Percentiles rank a stretch among this genome's conserved stretches.
Conservation (phyloP, 2,888 invertebrate genomes). For the Scrobipalpa atriplicella region DNA sequence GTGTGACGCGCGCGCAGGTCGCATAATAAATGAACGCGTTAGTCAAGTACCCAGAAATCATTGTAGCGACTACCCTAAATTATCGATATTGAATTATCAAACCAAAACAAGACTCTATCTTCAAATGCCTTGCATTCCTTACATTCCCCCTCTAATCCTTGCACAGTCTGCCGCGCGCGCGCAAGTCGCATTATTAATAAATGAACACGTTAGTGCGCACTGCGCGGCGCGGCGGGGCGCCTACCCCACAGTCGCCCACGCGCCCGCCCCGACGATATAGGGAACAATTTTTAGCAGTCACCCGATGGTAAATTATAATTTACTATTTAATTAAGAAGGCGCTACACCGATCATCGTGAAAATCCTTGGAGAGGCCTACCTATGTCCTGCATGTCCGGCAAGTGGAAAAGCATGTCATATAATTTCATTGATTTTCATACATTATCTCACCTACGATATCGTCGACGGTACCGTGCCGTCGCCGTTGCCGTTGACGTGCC, state of each 20-base stretch:
- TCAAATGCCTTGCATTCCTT: neutral
- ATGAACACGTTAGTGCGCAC: constrained; percentile 66
- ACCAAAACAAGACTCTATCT: neutral
- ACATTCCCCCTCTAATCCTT: constrained; percentile 32
- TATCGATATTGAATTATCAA: neutral
- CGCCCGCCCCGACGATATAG: constrained; percentile 43
- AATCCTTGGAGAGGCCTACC: too few species aligned
- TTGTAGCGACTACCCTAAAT: neutral
- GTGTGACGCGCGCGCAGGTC: constrained; percentile 42
- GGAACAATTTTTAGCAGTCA: neutral
- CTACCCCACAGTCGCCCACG: constrained; percentile 60
- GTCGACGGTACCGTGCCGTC: too few species aligned
- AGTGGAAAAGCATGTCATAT: too few species aligned
- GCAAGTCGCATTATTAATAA: constrained; percentile 61
- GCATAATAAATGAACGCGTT: neutral
- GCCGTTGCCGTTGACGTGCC: too few species aligned
- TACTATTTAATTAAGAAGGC: too few species aligned
- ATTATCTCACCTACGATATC: too few species aligned
- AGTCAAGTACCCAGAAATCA: too few species aligned
- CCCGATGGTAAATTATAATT: neutral
- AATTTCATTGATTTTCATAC: too few species aligned
- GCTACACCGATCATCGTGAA: too few species aligned
- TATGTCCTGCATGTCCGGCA: too few species aligned
- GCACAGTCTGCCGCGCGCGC: constrained; percentile 37
- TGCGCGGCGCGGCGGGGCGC: constrained; percentile 59